Percentiles rank a stretch among this genome's conserved stretches.
phyloP scores from a whole-genome alignment of 2,113 vertebrate genomes.

The Bettongia penicillata region DNA sequence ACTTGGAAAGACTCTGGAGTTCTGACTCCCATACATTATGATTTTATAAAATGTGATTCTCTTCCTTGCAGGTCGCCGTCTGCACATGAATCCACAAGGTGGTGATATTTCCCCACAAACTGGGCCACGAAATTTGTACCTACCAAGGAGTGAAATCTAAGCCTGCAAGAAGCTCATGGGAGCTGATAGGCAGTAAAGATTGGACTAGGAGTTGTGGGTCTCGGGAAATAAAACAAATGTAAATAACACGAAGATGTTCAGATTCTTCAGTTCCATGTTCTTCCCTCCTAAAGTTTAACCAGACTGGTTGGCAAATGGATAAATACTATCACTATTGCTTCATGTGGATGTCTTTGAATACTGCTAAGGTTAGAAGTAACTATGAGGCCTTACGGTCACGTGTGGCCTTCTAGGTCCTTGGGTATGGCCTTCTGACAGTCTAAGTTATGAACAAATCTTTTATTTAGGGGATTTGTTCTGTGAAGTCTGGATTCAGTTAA shows the following conservation, averaged over 20 bases:
- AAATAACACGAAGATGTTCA: background rate
- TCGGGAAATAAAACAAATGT: background rate
- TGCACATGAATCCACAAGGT: conserved; percentile 8
- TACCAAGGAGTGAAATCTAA: background rate
- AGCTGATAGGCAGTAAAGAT: background rate
- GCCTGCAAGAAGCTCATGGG: background rate
- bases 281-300: background rate
- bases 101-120: background rate
- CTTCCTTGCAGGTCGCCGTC: background rate
- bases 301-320: background rate
- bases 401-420: too few relatives aligned
- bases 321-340: background rate
- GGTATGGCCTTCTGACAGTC: too few relatives aligned
- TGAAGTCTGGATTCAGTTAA: too few relatives aligned
- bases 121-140: background rate
- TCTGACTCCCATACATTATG: background rate
- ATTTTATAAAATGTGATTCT: background rate
- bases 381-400: background rate
- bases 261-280: background rate
- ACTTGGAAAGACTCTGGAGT: background rate
- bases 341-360: background rate
- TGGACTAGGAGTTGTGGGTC: background rate
- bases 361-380: background rate
- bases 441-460: too few relatives aligned
- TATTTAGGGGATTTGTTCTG: too few relatives aligned